These are phyloP conservation scores for Kuschelorhynchus macadamiae DNA, from an alignment of 2,888 invertebrate genomes.

Conservation along the genomic window DNA sequence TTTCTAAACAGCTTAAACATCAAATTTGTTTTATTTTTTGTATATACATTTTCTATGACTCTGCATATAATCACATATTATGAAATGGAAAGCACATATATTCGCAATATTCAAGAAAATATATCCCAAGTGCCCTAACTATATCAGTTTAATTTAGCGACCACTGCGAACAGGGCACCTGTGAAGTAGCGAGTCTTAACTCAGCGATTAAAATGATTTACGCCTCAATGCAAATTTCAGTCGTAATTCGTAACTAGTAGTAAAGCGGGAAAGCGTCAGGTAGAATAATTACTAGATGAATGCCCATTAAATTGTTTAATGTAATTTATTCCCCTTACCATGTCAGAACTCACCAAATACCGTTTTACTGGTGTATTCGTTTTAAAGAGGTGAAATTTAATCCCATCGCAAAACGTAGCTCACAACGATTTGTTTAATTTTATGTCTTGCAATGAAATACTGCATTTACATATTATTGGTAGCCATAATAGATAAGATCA, in stretches of 20 bases:
- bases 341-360: constrained; percentile 27
- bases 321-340: constrained; percentile 33
- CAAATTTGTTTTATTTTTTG: too few species aligned
- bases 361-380: constrained; percentile 30
- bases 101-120: too few species aligned
- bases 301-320: constrained; percentile 36
- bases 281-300: constrained; percentile 45
- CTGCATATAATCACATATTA: too few species aligned
- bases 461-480: too few species aligned
- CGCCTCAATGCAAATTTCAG: constrained; percentile 38
- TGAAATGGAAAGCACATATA: too few species aligned
- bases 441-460: too few species aligned
- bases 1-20: too few species aligned
- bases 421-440: neutral
- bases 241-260: constrained; percentile 44
- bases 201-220: constrained; percentile 42
- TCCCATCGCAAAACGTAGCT: neutral
- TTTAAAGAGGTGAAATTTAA: constrained; percentile 8
- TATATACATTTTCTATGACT: too few species aligned
- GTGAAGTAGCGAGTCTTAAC: constrained; percentile 45
- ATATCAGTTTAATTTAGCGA: constrained; percentile 29
- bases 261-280: constrained; percentile 35
- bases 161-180: constrained; percentile 31
- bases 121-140: too few species aligned
- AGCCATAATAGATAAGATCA: too few species aligned